Percentiles rank a stretch among this genome's conserved stretches.
phyloP scores from a whole-genome alignment of 2,113 vertebrate genomes.

The Meleagris gallopavo region DNA sequence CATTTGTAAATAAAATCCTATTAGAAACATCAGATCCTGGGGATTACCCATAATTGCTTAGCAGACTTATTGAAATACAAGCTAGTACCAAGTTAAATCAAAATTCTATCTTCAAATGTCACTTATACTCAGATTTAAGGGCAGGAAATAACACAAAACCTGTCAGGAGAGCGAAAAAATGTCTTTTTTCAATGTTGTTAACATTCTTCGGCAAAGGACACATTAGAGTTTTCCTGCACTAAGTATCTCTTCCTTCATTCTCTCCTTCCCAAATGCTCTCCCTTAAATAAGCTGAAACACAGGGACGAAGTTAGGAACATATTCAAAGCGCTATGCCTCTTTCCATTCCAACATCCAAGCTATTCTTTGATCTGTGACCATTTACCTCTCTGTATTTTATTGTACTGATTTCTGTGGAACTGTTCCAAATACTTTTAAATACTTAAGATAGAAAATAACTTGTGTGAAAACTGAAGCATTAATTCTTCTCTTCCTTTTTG shows the following conservation, averaged over 20 bases:
- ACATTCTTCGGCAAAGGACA: not conserved
- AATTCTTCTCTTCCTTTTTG: not conserved
- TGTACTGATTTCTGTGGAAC: not conserved
- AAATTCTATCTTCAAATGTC: constrained; percentile 6
- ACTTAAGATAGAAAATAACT: not conserved
- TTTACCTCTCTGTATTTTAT: not conserved
- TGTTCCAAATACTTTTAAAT: not conserved
- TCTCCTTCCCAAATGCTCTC: not conserved
- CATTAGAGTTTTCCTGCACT: not conserved
- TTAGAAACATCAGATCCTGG: constrained; percentile 46
- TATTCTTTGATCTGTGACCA: not conserved
- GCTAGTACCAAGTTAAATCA: not conserved
- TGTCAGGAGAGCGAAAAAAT: not conserved
- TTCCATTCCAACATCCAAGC: not conserved
- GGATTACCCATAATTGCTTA: constrained; percentile 40
- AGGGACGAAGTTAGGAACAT: not conserved
- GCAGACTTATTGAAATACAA: constrained; percentile 41
- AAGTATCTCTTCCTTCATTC: not conserved
- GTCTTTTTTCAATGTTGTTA: not conserved
- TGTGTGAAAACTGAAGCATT: not conserved
- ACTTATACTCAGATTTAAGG: constrained; percentile 12
- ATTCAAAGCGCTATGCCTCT: not conserved
- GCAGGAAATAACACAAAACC: constrained; percentile 45
- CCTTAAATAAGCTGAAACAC: not conserved
- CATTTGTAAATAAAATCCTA: constrained; percentile 49